Base-by-base conservation (phyloP, 2,797 vertebrate species). In the Pempheris klunzingeri region DNA sequence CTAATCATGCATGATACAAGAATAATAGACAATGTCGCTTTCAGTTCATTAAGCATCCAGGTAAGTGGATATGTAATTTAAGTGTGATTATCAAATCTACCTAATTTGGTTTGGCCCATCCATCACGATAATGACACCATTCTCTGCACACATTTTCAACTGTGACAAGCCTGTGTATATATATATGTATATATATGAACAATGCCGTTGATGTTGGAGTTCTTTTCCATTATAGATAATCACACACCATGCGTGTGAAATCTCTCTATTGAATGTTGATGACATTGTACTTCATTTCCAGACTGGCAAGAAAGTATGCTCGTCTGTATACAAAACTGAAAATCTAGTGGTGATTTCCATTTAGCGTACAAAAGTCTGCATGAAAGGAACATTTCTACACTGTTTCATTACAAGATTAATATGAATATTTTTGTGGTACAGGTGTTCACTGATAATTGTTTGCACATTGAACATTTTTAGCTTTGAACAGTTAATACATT, bases 61-160 rank as follows among this genome's bases (percentile, higher is more conserved):
- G 92, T 93, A 92, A 91, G 88, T 89, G 87, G 88, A 91, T 89
- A 82, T 88, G 87, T 87, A 82, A 90, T 93, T 92, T 88, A 86
- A 86, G 72, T 83, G 60, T 91, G 88, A 91, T 92, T 90, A 91
- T 93, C 60, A 86, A 87, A 87, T 92, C 83, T 83, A 63, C 63
- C 80, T 92, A 90, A 93, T 92, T 90, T 72, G 82, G 74, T 83
- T 88, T 64, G 74, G 68, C 74, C 90, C 67, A 80, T 92, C 85
- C 84, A 90, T 92, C 88, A 91, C 77, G 69, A 81, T 87, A 87
- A 93, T 86, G 52, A 83, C 63, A 77, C 81, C 67, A 90, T 86
- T 87, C 72, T 83, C 15, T 62, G 67, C 61, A 65, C 75, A 83
- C 66, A 83, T 78, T 87, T 87, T 81, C 77, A 75, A 71, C 64